A percentile compares a stretch with the other conserved stretches of the same genome.
phyloP scores from a whole-genome alignment of 2,797 vertebrate genomes.

The Lagocephalus sceleratus region DNA sequence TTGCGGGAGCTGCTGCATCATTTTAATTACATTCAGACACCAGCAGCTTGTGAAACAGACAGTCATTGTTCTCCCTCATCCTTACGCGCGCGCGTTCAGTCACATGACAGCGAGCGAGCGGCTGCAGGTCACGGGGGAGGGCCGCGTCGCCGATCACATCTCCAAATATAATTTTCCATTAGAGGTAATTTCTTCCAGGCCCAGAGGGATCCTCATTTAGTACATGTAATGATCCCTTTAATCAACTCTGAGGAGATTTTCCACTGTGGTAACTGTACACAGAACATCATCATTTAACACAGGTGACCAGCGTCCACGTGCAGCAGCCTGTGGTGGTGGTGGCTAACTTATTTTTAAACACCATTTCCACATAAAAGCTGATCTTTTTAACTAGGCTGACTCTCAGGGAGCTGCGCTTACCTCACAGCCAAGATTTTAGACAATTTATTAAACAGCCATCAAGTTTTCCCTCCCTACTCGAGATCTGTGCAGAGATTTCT shows the following conservation, averaged over 20 bases:
- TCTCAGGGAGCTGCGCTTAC: too few relatives aligned
- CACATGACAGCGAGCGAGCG: conserved; percentile 39
- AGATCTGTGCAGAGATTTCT: too few relatives aligned
- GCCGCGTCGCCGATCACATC: conserved; percentile 42
- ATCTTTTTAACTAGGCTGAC: too few relatives aligned
- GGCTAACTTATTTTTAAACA: too few relatives aligned
- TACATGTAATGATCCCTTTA: conserved; percentile 60
- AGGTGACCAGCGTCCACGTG: conserved; percentile 21
- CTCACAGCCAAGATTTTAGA: too few relatives aligned
- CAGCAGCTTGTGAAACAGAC: too few relatives aligned
- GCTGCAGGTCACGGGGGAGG: not conserved
- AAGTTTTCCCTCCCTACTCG: too few relatives aligned
- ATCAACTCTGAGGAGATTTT: conserved; percentile 53
- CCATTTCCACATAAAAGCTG: too few relatives aligned
- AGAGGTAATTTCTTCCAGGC: conserved; percentile 43
- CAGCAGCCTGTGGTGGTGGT: conserved; percentile 11
- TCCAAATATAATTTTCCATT: conserved; percentile 70
- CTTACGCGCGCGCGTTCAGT: not conserved
- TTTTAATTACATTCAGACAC: too few relatives aligned
- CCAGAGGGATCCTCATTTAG: conserved; percentile 64
- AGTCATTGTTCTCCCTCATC: not conserved
- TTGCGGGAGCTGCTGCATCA: too few relatives aligned
- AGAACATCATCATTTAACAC: conserved; percentile 11
- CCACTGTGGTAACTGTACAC: conserved; percentile 11
- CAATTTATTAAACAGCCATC: too few relatives aligned